Evolutionary conservation across 2,888 invertebrate genomes (phyloP), one percentile per base, ranked within the genome.

Genomic region (Tuta absoluta): DNA sequence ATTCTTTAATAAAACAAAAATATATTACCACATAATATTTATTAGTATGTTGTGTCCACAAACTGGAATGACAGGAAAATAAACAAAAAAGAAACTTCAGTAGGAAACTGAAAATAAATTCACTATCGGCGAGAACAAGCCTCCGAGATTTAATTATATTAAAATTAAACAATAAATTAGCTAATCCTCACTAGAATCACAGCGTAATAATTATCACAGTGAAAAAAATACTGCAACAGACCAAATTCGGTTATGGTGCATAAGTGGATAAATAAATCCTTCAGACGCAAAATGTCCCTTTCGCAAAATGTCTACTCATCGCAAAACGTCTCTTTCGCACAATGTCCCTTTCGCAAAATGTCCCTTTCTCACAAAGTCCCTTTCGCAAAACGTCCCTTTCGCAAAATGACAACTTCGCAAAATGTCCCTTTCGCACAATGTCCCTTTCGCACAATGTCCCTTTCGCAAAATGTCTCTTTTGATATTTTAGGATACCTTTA

Each of bases 191-290:
- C 75, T 78, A 80, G 69, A 82, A 84, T 78, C 80, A 84, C 81
- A 84, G 74, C 74, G 51, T 49, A 77, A 79, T 79, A 86, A 84
- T 84, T 90, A 90, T 90, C 91, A 91, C 90, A 90, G 90, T 85
- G 81, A 87, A 87, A 79, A 33, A 72, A 72, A 72, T 72, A 80
- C 67, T 68, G 75, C 74, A 71, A 77, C 70, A 73, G 68, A 70
- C 73, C 72, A 73, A 70, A 72, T 64, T 72, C 72, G 72, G 69
- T 71, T 38, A 69, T 72, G 71, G 72, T 72, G 71, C 68, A 69
- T 71, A 67, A 68, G 59, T 73, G 70, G 74, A 75, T 62, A 75
- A 79, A 78, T 80, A n/a, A n/a, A n/a, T n/a, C n/a, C n/a, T n/a
- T n/a, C n/a, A n/a, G n/a, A n/a, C n/a, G n/a, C n/a, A n/a, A n/a